Percentiles rank a stretch among this genome's conserved stretches.
Conservation (phyloP, 2,797 vertebrate species). For the Galago senegalensis region DNA sequence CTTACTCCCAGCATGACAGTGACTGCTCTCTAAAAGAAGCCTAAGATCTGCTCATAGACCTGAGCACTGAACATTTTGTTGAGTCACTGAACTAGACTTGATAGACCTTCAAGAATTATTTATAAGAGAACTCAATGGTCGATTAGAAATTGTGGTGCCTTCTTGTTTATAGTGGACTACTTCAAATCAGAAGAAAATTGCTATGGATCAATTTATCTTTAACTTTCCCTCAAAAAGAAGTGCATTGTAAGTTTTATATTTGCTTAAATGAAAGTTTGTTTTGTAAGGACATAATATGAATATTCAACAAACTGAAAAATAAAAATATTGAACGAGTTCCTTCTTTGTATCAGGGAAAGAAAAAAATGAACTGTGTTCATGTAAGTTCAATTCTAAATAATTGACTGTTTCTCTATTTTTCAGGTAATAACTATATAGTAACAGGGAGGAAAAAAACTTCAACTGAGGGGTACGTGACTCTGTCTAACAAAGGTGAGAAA, state of each 20-base stretch:
- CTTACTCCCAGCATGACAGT: background rate
- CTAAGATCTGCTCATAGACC: background rate
- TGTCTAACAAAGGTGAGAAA: constrained; percentile 82
- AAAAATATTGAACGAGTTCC: constrained; percentile 80
- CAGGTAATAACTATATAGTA: constrained; percentile 72
- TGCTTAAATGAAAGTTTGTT: constrained; percentile 74
- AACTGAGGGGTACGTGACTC: constrained; percentile 72
- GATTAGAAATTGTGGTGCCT: background rate
- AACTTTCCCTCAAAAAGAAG: constrained; percentile 48
- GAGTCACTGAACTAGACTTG: constrained; percentile 20
- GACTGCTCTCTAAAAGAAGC: background rate
- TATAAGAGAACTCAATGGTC: background rate
- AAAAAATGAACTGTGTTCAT: constrained; percentile 52
- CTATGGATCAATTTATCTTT: constrained; percentile 62
- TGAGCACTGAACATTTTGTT: background rate
- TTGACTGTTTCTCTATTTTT: constrained; percentile 82
- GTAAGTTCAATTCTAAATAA: constrained; percentile 68
- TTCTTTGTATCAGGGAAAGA: constrained; percentile 81
- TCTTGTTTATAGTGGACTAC: background rate
- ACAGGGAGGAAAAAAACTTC: constrained; percentile 77
- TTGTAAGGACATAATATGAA: constrained; percentile 79
- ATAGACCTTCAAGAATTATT: background rate
- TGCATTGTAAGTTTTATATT: constrained; percentile 11
- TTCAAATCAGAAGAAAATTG: constrained; percentile 65
- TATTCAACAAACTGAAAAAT: constrained; percentile 81